Evolutionary conservation across 1,140 invertebrate species (phyloP).

Genomic region (Zaprionus lachaisei): DNA sequence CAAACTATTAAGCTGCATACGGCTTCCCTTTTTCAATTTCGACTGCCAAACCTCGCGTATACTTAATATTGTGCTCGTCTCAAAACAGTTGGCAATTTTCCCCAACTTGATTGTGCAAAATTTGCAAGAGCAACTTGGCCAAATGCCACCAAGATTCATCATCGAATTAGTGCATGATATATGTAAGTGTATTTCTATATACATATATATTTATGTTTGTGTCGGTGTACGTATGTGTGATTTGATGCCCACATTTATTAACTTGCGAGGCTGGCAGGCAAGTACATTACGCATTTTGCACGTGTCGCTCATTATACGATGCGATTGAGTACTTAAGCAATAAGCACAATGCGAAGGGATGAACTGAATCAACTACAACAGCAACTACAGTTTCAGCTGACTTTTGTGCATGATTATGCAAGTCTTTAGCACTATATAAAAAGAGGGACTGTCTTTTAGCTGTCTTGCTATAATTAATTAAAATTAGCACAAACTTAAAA

Average conservation of each 20-base stretch:
- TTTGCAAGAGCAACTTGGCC: constrained; percentile 20
- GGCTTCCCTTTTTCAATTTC: neutral
- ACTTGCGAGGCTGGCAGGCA: constrained; percentile 7
- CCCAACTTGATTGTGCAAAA: constrained; percentile 16
- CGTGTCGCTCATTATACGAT: constrained; percentile 62
- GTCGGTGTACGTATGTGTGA: neutral
- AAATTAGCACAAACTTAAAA: no score
- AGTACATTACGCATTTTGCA: constrained; percentile 63
- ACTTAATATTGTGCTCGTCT: constrained; percentile 9
- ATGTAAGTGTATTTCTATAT: neutral
- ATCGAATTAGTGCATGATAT: constrained; percentile 24
- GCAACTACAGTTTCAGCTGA: neutral
- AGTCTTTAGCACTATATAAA: neutral
- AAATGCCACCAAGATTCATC: constrained; percentile 23
- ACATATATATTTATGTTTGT: neutral
- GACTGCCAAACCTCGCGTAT: constrained; percentile 15
- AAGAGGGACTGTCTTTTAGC: no score
- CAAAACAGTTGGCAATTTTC: constrained; percentile 17
- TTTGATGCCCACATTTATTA: neutral
- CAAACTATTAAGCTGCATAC: constrained; percentile 9
- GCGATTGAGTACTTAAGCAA: constrained; percentile 56
- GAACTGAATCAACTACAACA: constrained; percentile 1
- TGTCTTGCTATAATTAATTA: no score
- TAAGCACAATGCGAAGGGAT: constrained; percentile 47
- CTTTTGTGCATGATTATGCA: neutral